Base-by-base conservation (phyloP, 2,888 invertebrate genomes). In the Selenia dentaria region DNA sequence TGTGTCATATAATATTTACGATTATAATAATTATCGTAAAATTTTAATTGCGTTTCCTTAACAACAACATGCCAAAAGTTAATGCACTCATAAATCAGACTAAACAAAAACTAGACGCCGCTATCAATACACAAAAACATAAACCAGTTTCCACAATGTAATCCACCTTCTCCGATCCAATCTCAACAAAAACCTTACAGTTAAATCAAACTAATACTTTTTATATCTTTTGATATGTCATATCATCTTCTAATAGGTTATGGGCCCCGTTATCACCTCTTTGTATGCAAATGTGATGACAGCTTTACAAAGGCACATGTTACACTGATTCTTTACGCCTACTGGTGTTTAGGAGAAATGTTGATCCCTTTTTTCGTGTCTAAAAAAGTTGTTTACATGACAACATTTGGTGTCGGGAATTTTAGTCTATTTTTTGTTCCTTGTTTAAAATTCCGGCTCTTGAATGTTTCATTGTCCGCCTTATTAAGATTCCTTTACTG, bases 271-370 rank as follows among this genome's bases (percentile, higher is more conserved):
- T 69, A 69, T 29, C 46, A 56, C 60, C 55, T 62, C 64, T 74
- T 75, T 74, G 74, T 75, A 74, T 75, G 75, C 57, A 72, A 67
- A 75, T 74, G 68, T 51, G 73, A 52, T 62, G 71, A 73, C 74
- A 67, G 59, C 53, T 54, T 40, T 43, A 67, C 60, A 73, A 68
- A 55, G 44, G 43, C 32, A 37, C 46, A 56, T 44, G 45, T 57
- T 63, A 57, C 46, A 32, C 35, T 13, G 39, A 50, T 56, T 58
- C 51, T 59, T 52, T 54, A 59, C 51, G 47, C 50, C 60, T 60
- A 55, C 59, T 50, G 57, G 60, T 64, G 54, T 66, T 62, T 3
- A 27, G 34, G 13, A 54, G 41, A 34, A 35, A 48, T 49, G 38
- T 6, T 22, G 22, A 16, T 22, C 26, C 2, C 13, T 38, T 44